Conservation (phyloP, 2,888 invertebrate genomes). For the Drosophila robusta region DNA sequence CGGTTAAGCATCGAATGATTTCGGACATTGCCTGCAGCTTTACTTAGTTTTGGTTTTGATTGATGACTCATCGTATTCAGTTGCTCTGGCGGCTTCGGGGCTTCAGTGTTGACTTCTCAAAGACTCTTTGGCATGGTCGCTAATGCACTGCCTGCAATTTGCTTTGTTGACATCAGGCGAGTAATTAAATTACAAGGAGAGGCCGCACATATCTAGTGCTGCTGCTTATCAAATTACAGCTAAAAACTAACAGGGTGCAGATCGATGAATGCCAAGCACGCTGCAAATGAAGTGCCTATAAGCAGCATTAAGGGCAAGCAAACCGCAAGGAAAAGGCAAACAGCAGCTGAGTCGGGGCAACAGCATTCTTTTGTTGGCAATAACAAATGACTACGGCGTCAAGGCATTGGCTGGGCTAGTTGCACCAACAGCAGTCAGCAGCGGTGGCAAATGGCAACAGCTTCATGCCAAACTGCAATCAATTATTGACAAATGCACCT, state of each 20-base stretch:
- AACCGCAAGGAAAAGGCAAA: slow-evolving; percentile 13
- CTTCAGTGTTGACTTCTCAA: background rate
- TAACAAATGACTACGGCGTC: slow-evolving; percentile 60
- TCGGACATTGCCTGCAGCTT: background rate
- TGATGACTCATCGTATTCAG: background rate
- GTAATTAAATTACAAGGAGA: slow-evolving; percentile 20
- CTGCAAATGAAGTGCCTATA: slow-evolving; percentile 50
- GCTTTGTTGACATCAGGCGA: slow-evolving; percentile 4
- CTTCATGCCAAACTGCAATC: slow-evolving; percentile 75
- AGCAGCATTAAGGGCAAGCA: slow-evolving; percentile 9
- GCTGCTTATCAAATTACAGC: slow-evolving; percentile 20
- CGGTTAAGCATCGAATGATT: background rate
- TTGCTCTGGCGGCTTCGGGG: background rate
- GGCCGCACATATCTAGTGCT: background rate
- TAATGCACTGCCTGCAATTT: slow-evolving; percentile 1
- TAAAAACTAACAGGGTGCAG: slow-evolving; percentile 3
- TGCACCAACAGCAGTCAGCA: slow-evolving; percentile 2
- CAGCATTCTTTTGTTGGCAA: slow-evolving; percentile 34
- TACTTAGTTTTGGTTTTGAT: background rate
- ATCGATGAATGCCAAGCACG: slow-evolving; percentile 15
- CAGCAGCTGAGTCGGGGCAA: slow-evolving; percentile 1
- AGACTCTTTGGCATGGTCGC: slow-evolving; percentile 4
- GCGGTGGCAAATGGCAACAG: slow-evolving; percentile 44
- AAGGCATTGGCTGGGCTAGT: slow-evolving; percentile 6
- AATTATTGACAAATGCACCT: slow-evolving; percentile 60